Percentiles rank a stretch among this genome's conserved stretches.
Conservation (phyloP, 2,797 vertebrate genomes). For the Hipposideros larvatus region DNA sequence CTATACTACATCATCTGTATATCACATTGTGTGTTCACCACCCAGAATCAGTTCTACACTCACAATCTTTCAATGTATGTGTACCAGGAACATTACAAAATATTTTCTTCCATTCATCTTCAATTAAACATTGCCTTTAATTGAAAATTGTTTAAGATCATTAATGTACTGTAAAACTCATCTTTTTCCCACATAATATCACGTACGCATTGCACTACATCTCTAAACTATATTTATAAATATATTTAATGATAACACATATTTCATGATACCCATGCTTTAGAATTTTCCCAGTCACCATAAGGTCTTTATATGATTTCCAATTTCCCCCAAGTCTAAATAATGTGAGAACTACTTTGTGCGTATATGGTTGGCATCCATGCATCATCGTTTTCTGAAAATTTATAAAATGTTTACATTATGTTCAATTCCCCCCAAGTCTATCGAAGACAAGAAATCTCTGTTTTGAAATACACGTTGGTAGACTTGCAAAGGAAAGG, state of each 20-base stretch:
- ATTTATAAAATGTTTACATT: neutral
- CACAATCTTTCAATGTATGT: neutral
- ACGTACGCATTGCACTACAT: neutral
- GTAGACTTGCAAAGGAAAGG: neutral
- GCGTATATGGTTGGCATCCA: neutral
- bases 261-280: neutral
- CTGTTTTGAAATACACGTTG: neutral
- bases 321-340: neutral
- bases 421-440: neutral
- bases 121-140: neutral
- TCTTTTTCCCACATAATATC: neutral
- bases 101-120: conserved; percentile 2
- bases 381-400: neutral
- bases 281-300: neutral
- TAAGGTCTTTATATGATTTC: neutral
- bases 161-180: neutral
- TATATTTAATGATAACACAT: neutral
- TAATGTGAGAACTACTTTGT: neutral
- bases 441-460: neutral
- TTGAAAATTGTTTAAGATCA: neutral
- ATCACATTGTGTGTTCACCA: too few relatives aligned
- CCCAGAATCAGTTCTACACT: too few relatives aligned
- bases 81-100: neutral
- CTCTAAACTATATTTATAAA: neutral
- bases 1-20: too few relatives aligned